A percentile compares a stretch with the other conserved stretches of the same genome.
Evolutionary conservation across 2,888 invertebrate genomes (phyloP).

Genomic region (Druceiella hillmani): DNA sequence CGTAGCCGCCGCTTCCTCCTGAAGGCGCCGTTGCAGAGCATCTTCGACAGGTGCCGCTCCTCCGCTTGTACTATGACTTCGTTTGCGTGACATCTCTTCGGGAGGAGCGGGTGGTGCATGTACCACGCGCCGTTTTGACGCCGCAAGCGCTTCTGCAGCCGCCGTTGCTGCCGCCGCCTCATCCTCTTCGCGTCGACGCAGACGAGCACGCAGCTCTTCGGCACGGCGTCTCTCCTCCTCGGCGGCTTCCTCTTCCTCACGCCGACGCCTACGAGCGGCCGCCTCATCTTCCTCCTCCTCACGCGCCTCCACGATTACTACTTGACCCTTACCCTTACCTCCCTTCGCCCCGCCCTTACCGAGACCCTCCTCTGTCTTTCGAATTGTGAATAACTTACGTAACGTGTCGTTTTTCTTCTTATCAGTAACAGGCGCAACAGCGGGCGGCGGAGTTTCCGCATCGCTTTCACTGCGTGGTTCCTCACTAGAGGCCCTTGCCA

Average conservation of each 20-base stretch:
- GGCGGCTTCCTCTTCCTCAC: conserved; percentile 24
- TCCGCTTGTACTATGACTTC: too few species aligned
- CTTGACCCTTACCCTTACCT: conserved; percentile 66
- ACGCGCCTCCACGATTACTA: conserved; percentile 60
- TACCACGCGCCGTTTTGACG: conserved; percentile 24
- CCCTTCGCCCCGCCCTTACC: conserved; percentile 67
- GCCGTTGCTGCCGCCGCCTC: conserved; percentile 11
- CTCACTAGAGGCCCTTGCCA: conserved; percentile 13
- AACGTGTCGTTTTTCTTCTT: conserved; percentile 67
- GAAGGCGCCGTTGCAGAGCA: conserved; percentile 25
- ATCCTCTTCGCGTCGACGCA: conserved; percentile 12
- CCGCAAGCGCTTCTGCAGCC: conserved; percentile 19
- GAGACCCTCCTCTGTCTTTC: conserved; percentile 56
- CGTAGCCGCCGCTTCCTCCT: conserved; percentile 10
- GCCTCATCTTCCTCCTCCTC: conserved; percentile 41
- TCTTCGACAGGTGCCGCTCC: conserved; percentile 20
- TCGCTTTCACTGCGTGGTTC: conserved; percentile 32
- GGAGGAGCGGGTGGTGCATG: too few species aligned
- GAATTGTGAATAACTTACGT: conserved; percentile 56
- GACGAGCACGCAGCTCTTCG: conserved; percentile 6
- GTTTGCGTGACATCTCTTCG: too few species aligned
- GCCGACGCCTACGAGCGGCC: conserved; percentile 29
- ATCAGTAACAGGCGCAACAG: conserved; percentile 42
- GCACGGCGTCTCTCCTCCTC: conserved; percentile 17
- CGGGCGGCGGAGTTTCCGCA: conserved; percentile 34